These are phyloP conservation scores for Leuciscus idus DNA, from an alignment of 2,113 vertebrate species.

Conservation along the genomic window DNA sequence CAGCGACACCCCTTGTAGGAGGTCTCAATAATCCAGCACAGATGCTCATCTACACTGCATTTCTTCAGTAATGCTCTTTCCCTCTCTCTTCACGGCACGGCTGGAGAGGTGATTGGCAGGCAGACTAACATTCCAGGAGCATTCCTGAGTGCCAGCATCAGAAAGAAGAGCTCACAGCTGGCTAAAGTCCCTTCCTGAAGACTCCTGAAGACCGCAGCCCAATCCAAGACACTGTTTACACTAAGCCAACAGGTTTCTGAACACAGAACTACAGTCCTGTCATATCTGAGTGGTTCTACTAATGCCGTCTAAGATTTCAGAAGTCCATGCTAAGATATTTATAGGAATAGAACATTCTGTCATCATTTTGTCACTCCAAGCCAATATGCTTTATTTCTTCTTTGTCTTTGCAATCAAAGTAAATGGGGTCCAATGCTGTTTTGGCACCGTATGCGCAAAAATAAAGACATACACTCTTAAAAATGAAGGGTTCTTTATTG, in stretches of 20 bases:
- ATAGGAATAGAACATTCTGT: neutral
- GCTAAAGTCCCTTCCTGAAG: neutral
- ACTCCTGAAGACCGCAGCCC: conserved; percentile 1
- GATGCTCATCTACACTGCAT: conserved; percentile 52
- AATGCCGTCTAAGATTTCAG: neutral
- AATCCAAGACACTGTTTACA: conserved; percentile 1
- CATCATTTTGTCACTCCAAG: neutral
- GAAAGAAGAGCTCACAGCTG: conserved; percentile 31
- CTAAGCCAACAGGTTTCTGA: neutral
- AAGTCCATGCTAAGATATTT: neutral
- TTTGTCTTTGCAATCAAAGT: neutral
- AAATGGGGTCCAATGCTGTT: neutral
- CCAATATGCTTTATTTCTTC: neutral
- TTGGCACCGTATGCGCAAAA: neutral
- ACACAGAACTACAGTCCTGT: conserved; percentile 1
- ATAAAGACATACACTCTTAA: too few species aligned
- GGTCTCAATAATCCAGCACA: conserved; percentile 38
- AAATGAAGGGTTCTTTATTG: too few species aligned
- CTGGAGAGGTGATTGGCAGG: conserved; percentile 35
- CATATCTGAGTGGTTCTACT: neutral
- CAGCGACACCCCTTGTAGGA: neutral
- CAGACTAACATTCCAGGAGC: conserved; percentile 43
- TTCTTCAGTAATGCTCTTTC: conserved; percentile 30
- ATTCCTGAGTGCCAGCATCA: conserved; percentile 40
- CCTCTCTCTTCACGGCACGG: conserved; percentile 35